Conservation (phyloP, 1,140 invertebrate species). For the Carposina sasakii region DNA sequence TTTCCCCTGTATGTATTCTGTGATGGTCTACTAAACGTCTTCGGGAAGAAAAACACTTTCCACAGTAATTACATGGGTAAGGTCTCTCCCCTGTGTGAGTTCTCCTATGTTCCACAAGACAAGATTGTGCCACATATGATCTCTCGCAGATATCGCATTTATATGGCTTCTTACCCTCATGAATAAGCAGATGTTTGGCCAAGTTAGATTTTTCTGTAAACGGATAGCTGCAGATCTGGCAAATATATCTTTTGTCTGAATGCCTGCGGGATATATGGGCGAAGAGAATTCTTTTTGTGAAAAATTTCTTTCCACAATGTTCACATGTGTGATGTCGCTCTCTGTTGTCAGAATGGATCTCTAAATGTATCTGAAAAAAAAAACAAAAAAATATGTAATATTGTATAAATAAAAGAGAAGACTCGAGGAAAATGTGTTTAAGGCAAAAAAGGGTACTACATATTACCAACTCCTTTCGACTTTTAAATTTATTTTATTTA, state of each 20-base stretch:
- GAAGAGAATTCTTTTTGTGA: constrained; percentile 44
- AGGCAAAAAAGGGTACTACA: background rate
- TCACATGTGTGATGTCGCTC: constrained; percentile 51
- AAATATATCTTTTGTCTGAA: constrained; percentile 49
- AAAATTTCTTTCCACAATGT: constrained; percentile 64
- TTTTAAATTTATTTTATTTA: background rate
- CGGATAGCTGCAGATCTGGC: constrained; percentile 52
- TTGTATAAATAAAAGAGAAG: constrained; percentile 4
- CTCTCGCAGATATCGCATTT: constrained; percentile 77
- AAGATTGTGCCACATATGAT: constrained; percentile 64
- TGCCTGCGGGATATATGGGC: constrained; percentile 50
- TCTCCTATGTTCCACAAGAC: constrained; percentile 73
- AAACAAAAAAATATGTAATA: constrained; percentile 6
- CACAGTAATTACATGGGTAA: constrained; percentile 76
- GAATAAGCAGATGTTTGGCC: constrained; percentile 76
- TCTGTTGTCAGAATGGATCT: constrained; percentile 58
- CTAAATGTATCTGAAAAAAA: constrained; percentile 53
- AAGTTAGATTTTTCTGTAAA: constrained; percentile 74
- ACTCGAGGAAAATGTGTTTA: background rate
- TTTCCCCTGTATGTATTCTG: constrained; percentile 80
- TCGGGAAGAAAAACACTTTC: constrained; percentile 57
- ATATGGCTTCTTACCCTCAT: constrained; percentile 75
- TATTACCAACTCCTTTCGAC: background rate
- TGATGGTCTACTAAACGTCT: constrained; percentile 70
- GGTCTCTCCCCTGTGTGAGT: constrained; percentile 76